Conservation (phyloP, 2,888 invertebrate genomes). For the Portevinia maculata region DNA sequence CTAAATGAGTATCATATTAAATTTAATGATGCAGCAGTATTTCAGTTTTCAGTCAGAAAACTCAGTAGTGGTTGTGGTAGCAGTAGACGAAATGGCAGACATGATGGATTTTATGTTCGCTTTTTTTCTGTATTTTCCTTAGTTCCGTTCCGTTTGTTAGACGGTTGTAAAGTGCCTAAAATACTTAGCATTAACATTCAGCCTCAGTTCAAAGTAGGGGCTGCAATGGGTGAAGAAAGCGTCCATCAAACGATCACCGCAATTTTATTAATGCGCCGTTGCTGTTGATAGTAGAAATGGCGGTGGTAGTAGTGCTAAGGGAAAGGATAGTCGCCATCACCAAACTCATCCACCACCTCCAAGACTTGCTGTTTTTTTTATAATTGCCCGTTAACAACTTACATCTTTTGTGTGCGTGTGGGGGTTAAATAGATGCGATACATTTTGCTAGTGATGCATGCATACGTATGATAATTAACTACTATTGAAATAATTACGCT, state of each 20-base stretch:
- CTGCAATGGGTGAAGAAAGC: conserved; percentile 66
- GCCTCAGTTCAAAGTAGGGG: conserved; percentile 24
- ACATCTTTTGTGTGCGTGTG: conserved; percentile 54
- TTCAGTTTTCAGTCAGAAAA: conserved; percentile 81
- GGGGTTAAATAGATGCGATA: conserved; percentile 5
- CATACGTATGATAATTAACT: conserved; percentile 63
- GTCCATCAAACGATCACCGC: conserved; percentile 70
- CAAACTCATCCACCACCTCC: conserved; percentile 18
- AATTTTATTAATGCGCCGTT: conserved; percentile 69
- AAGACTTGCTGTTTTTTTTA: conserved; percentile 45
- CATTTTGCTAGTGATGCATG: conserved; percentile 61
- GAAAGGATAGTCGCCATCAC: conserved; percentile 35
- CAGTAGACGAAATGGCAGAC: conserved; percentile 73
- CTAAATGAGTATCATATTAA: conserved; percentile 84
- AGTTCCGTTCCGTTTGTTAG: conserved; percentile 65
- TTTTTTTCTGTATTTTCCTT: conserved; percentile 25
- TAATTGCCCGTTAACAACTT: conserved; percentile 63
- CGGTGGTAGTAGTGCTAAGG: neutral
- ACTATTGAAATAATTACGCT: conserved; percentile 66
- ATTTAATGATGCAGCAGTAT: conserved; percentile 84
- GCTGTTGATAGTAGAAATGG: conserved; percentile 9
- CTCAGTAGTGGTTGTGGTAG: conserved; percentile 69
- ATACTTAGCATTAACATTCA: conserved; percentile 69
- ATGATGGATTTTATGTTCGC: conserved; percentile 65
- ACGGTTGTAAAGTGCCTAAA: conserved; percentile 72